Base-by-base conservation (phyloP, 2,888 invertebrate genomes). In the Plagodis pulveraria region DNA sequence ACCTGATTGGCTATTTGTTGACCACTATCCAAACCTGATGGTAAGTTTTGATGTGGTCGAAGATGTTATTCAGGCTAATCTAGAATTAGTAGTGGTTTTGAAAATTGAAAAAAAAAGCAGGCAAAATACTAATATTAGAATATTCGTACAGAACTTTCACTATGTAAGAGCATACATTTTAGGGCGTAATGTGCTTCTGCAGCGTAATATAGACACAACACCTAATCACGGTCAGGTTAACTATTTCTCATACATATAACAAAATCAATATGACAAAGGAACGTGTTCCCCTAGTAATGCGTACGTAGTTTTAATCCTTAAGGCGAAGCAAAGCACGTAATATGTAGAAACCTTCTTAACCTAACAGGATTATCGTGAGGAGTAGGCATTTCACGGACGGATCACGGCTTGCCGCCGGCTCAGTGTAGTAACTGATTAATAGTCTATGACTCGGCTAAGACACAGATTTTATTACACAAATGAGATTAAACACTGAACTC, bases 281-380 rank as follows among this genome's bases (percentile, higher is more conserved):
- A 55, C 59, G 42, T 32, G 34, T 55, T 51, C 55, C 55, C 58
- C 49, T 46, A 41, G 60, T 51, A 62, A 54, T 63, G 66, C 63
- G 63, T 59, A 83, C 79, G 86, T 83, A 86, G 91, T 89, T 91
- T 91, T 94, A 94, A 94, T 94, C 94, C 94, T 92, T 94, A 94
- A 94, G 94, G 94, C 94, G 94, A 87, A 91, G 91, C 94, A 94
- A 94, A 94, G 94, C 94, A 94, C 92, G 93, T 94, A 94, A 94
- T 94, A 94, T 94, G 94, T 94, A 94, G 94, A 94, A 94, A 94
- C 94, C 94, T 94, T 94, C 94, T 94, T 95, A 94, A 94, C 94
- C 94, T 94, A 95, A 94, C 94, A 94, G 94, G 94, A 95, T 95
- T 94, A 95, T 93, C 94, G 93, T 71, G 91, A 86, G 93, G 93